These are phyloP conservation scores for Odontocerum albicorne DNA, from an alignment of 2,888 invertebrate species.

Conservation along the genomic window DNA sequence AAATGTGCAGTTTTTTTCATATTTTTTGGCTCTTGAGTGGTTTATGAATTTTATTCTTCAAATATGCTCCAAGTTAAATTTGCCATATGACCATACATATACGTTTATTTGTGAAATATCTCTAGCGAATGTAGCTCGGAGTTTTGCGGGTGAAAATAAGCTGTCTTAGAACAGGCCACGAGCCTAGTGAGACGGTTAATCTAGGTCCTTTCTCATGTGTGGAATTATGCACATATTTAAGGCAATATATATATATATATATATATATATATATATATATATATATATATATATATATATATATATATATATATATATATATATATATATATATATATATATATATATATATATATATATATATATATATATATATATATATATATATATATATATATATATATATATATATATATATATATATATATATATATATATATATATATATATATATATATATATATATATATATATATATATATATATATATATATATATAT, in stretches of 20 bases:
- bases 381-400: conserved; percentile 9
- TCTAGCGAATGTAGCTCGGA: too few species aligned
- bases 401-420: background rate
- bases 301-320: background rate
- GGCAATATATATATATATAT: background rate
- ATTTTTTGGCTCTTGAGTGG: too few species aligned
- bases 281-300: background rate
- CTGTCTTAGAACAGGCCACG: too few species aligned
- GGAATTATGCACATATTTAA: background rate
- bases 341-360: conserved; percentile 10
- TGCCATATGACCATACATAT: too few species aligned
- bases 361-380: conserved; percentile 15
- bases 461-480: conserved; percentile 14
- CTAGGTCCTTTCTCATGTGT: too few species aligned
- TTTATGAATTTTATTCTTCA: too few species aligned
- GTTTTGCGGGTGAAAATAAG: too few species aligned
- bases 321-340: background rate
- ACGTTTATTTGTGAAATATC: too few species aligned
- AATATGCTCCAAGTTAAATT: too few species aligned
- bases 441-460: conserved; percentile 5
- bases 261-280: background rate
- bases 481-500: conserved; percentile 17
- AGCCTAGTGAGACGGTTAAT: too few species aligned
- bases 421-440: conserved; percentile 7
- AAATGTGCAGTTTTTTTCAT: too few species aligned